Evolutionary conservation across 1,140 invertebrate genomes (phyloP), one percentile per base, ranked within the genome.

Genomic region (Pararge aegeria): DNA sequence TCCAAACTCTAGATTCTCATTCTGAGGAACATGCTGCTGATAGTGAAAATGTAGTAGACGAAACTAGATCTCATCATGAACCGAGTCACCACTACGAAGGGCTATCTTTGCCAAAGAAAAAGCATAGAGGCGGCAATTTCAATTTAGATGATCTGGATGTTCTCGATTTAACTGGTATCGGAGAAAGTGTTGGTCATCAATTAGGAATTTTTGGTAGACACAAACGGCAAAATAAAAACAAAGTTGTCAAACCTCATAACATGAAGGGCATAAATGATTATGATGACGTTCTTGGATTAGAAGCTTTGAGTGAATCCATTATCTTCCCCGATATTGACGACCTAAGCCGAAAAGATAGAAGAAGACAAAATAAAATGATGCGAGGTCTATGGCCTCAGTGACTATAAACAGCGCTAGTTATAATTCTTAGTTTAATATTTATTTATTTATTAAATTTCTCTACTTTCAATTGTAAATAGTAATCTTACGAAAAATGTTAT

Each of bases 291-390:
- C 58, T 83, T 56, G 77, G 76, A 27, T 46, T 75, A 37, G 73
- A 73, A 57, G 61, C 61, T 52, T 61, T 88, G 19, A 77, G 69
- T 34, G 83, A 86, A 49, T 67, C 67, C 19, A 62, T 89, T 9
- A 73, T 70, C 30, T 73, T 77, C 55, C 73, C 75, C 24, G 68
- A 74, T 44, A 75, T 69, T 38, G 70, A 74, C 20, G 76, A 76
- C 24, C 74, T 76, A 57, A 80, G 82, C 20, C 79, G 75, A 66
- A 88, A 80, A 68, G 73, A 75, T 49, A 80, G 80, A 61, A 78
- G 85, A 73, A 82, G 88, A 74, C 87, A 88, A 80, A 91, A 91
- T 68, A 90, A 90, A 83, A 91, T 91, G 90, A 87, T 90, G 84
- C 80, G 75, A 18, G 78, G 83, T 12, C 70, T 88, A 56, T 86